A percentile compares a stretch with the other conserved stretches of the same genome.
Evolutionary conservation across 2,888 invertebrate species (phyloP).

Genomic region (Cosmia pyralina): DNA sequence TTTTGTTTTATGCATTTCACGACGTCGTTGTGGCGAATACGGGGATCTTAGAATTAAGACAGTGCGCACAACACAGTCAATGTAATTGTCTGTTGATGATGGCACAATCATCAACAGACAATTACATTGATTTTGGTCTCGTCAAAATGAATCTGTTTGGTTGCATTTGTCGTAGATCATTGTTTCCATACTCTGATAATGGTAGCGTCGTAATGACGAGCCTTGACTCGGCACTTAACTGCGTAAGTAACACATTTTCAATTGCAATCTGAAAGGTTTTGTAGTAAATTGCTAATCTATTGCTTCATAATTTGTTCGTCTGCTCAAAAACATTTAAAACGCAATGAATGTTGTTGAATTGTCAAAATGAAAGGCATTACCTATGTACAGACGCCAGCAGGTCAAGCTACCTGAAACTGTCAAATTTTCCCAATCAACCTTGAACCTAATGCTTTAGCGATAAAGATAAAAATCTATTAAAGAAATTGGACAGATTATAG

Average conservation of each 20-base stretch:
- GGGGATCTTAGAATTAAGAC: conserved; percentile 12
- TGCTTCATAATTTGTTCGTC: background rate
- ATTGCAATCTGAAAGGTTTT: background rate
- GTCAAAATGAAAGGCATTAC: background rate
- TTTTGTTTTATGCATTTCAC: conserved; percentile 32
- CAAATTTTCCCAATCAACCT: too few species aligned
- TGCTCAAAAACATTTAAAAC: background rate
- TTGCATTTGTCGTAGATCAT: background rate
- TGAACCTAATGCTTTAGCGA: too few species aligned
- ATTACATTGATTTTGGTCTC: too few species aligned
- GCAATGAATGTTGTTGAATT: background rate
- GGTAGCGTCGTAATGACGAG: background rate
- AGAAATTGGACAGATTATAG: too few species aligned
- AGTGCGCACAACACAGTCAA: conserved; percentile 1
- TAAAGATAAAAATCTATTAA: too few species aligned
- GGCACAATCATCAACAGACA: too few species aligned
- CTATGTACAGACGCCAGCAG: too few species aligned
- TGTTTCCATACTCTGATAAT: too few species aligned
- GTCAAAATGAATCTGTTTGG: background rate
- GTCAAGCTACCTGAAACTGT: too few species aligned
- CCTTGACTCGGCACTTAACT: background rate
- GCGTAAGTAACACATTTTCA: background rate
- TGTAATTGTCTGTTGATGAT: background rate
- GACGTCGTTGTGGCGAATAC: background rate
- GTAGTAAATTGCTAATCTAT: background rate